phyloP scores from a whole-genome alignment of 1,140 invertebrate species.

The Probaryconus sp. region DNA sequence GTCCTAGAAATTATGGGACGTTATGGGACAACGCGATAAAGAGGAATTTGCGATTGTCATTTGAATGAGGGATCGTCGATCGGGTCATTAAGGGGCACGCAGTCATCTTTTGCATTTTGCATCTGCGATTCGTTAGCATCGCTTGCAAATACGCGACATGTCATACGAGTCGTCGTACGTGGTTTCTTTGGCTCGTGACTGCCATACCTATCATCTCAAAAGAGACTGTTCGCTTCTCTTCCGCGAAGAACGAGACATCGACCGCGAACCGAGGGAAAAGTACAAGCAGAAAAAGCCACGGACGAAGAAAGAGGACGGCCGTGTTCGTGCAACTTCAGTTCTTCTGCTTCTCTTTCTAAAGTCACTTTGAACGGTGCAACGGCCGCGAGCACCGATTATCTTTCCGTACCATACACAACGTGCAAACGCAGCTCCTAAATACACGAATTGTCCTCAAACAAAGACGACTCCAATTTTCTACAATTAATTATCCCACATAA shows the following conservation, averaged over 20 bases:
- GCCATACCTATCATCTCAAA: slow-evolving; percentile 41
- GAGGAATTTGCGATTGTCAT: background rate
- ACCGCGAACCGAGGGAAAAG: slow-evolving; percentile 28
- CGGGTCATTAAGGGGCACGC: slow-evolving; percentile 38
- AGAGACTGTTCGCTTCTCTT: slow-evolving; percentile 22
- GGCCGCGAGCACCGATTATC: slow-evolving; percentile 26
- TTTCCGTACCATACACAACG: slow-evolving; percentile 23
- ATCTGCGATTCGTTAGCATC: slow-evolving; percentile 45
- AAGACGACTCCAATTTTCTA: slow-evolving; percentile 20
- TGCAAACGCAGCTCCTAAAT: slow-evolving; percentile 39
- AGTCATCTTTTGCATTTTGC: slow-evolving; percentile 54
- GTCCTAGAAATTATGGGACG: too few species aligned
- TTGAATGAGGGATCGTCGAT: slow-evolving; percentile 40
- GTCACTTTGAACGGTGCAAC: slow-evolving; percentile 33
- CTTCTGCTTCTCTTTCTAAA: background rate
- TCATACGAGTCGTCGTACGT: slow-evolving; percentile 47
- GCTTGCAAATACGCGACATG: slow-evolving; percentile 42
- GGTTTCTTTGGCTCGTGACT: slow-evolving; percentile 43
- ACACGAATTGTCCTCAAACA: slow-evolving; percentile 32
- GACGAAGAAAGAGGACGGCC: background rate
- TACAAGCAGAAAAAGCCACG: background rate
- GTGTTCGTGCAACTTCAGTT: background rate
- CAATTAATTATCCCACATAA: too few species aligned
- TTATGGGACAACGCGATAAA: background rate
- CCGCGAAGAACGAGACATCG: slow-evolving; percentile 32